Evolutionary conservation across 2,797 vertebrate species (phyloP), one percentile per base, ranked within the genome.

Genomic region (Phataginus tetradactyla): DNA sequence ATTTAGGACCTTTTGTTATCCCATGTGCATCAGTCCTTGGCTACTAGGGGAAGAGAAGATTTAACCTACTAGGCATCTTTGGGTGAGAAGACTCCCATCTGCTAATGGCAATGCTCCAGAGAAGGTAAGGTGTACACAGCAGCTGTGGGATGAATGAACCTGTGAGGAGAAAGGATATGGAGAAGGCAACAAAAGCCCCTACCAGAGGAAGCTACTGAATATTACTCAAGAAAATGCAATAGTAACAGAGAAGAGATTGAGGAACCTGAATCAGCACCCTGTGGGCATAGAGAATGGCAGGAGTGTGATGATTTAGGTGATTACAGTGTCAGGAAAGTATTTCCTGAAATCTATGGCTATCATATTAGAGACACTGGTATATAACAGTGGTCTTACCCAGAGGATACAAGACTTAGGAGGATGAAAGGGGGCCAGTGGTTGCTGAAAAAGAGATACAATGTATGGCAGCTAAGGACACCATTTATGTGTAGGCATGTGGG

Each of bases 41-140:
- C 6, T 63, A 27, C 0, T 12, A 20, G 23, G 37, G 8, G 15
- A 0, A 27, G 2, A 63, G 18, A 32, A 13, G 32, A 0, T 66
- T 71, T 39, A 81, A 29, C 3, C 3, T 63, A 32, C 5, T 39
- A 32, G 23, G 29, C 11, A 5, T 18, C n/a, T 12, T 27, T 17
- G 2, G 27, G 8, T 15, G 17, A 69, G 74, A 25, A 17, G 8
- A 5, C 2, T n/a, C 17, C 49, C 34, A 11, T 64, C 59, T 49
- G 15, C 10, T 29, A 53, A 72, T 15, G 63, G 37, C 17, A n/a
- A 4, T 42, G 42, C 23, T 72, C 32, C 6, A 7, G 53, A 79
- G 63, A 39, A 21, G 3, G 18, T 32, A 21, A n/a, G 63, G 1
- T 18, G 32, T 8, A 13, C 21, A 39, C 15, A 25, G 27, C 23